Base-by-base conservation (phyloP, 2,888 invertebrate genomes). In the Willowsia nigromaculata region DNA sequence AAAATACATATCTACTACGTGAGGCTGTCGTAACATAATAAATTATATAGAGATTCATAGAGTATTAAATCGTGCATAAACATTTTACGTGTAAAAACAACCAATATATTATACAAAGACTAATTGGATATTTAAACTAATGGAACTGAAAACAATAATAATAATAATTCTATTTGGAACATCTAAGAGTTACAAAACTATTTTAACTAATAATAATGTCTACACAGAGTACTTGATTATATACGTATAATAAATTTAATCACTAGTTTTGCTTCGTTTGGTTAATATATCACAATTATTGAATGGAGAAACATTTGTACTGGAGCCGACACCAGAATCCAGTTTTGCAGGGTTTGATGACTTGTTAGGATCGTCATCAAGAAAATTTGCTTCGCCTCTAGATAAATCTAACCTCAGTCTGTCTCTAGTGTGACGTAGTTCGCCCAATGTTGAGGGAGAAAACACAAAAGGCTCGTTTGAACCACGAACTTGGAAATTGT, bases 361-460 rank as follows among this genome's bases (percentile, higher is more conserved):
- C 43, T 82, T 85, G 22, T 25, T 80, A 1, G 68, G 25, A 13
- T 91, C 91, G 30, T 91, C 90, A 74, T 92, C 92, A 22, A 92
- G 90, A 50, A 91, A 76, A 22, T 90, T 91, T 22, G 92, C 91
- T 85, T 92, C 92, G 9, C 92, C 92, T 85, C 88, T 88, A 13
- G 87, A 82, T 68, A 97, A 94, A 93, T 97, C 96, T 11, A 97
- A 94, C 93, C 96, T 96, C 18, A 97, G 94, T 91, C 95, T 95
- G 93, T 96, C 96, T 89, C 96, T 94, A 5, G 96, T 96, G 93
- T 97, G 97, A 15, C 96, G 94, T 53, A 97, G 94, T 13, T 96
- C 96, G 27, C 97, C 97, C 9, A 97, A 94, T 0, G 90, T 90
- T 5, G 88, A 81, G 4, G 91, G 90, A 13, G 90, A 90, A 81